Evolutionary conservation across 2,888 invertebrate species (phyloP).

Genomic region (Kryphioiulus occultus): DNA sequence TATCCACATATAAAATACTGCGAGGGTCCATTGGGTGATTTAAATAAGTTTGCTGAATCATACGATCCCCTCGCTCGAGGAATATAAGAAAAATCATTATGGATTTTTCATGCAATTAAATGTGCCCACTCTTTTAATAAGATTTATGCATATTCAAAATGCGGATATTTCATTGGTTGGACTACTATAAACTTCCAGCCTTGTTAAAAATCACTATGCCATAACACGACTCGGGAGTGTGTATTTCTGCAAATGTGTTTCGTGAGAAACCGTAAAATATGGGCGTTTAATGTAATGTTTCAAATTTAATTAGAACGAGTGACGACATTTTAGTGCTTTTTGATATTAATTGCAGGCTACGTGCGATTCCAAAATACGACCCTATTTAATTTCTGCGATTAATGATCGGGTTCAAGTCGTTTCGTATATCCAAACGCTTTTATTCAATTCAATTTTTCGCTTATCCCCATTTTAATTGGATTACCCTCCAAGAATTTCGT

Average conservation of each 20-base stretch:
- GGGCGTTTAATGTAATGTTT: background rate
- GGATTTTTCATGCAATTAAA: background rate
- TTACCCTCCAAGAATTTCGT: background rate
- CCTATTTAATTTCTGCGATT: constrained; percentile 12
- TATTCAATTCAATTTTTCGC: background rate
- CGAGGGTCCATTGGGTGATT: background rate
- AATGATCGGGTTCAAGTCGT: constrained; percentile 9
- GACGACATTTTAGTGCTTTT: constrained; percentile 36
- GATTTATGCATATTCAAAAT: constrained; percentile 4
- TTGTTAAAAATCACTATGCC: background rate
- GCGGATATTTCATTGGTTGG: background rate
- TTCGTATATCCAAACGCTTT: background rate
- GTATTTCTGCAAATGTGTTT: background rate
- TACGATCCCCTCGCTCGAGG: background rate
- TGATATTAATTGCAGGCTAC: constrained; percentile 13
- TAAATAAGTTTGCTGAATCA: background rate
- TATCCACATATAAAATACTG: background rate
- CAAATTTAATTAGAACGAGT: constrained; percentile 7
- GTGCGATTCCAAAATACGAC: background rate
- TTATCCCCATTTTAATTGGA: background rate
- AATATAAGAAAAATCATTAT: background rate
- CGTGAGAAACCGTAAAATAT: constrained; percentile 27
- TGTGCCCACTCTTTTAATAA: background rate
- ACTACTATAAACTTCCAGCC: background rate
- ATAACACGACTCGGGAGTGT: background rate